Percentiles rank a stretch among this genome's conserved stretches.
phyloP scores from a whole-genome alignment of 2,113 vertebrate genomes.

The Colaptes auratus region DNA sequence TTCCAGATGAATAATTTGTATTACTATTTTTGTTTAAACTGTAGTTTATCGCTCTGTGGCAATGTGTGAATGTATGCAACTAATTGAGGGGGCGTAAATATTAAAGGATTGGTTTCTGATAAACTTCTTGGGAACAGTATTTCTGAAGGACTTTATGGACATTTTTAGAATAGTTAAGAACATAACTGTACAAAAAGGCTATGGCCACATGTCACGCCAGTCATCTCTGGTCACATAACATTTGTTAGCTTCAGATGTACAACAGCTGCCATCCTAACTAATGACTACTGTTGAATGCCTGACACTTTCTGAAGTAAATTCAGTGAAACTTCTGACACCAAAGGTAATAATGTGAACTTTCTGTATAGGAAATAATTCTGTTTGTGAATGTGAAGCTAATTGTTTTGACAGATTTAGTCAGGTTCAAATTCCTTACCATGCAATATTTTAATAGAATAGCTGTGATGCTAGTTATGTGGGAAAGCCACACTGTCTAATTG shows the following conservation, averaged over 20 bases:
- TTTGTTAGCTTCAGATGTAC: slow-evolving; percentile 76
- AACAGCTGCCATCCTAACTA: slow-evolving; percentile 73
- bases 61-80: slow-evolving; percentile 52
- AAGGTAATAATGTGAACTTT: background rate
- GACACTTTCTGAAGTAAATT: background rate
- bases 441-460: background rate
- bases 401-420: background rate
- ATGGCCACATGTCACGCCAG: slow-evolving; percentile 71
- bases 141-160: slow-evolving; percentile 62
- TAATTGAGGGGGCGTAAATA: background rate
- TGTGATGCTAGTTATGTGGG: background rate
- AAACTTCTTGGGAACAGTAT: slow-evolving; percentile 49
- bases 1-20: slow-evolving; percentile 23
- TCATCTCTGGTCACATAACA: slow-evolving; percentile 77
- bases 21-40: slow-evolving; percentile 28
- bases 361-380: background rate
- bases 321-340: background rate
- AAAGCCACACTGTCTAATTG: background rate
- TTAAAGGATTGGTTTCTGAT: slow-evolving; percentile 45
- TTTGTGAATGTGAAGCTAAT: background rate
- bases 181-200: slow-evolving; percentile 70
- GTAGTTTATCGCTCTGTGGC: slow-evolving; percentile 15
- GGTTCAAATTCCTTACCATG: background rate
- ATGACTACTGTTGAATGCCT: slow-evolving; percentile 46
- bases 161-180: slow-evolving; percentile 74